A percentile compares a stretch with the other conserved stretches of the same genome.
Evolutionary conservation across 2,113 vertebrate species (phyloP).

Genomic region (Myrmecobius fasciatus): DNA sequence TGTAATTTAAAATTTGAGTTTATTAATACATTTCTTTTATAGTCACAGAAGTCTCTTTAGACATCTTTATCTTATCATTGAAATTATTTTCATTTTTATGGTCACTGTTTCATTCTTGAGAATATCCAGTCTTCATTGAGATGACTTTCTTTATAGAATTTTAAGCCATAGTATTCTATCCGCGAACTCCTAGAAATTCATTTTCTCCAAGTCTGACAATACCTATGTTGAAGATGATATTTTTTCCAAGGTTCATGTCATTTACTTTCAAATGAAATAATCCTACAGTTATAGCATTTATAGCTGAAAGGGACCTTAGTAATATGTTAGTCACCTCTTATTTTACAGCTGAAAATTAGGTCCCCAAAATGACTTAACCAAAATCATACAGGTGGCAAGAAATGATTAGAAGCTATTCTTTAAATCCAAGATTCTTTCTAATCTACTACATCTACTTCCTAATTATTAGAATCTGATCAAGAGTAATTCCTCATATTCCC

Average conservation of each 20-base stretch:
- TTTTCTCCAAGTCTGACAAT: not conserved
- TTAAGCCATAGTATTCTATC: not conserved
- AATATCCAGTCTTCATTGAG: not conserved
- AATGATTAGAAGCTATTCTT: not conserved
- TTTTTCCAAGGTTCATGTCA: not conserved
- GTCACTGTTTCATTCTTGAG: not conserved
- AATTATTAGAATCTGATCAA: not conserved
- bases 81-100: not conserved
- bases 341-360: not conserved
- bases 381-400: not conserved
- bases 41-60: not conserved
- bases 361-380: not conserved
- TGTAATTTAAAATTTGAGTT: not conserved
- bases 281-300: not conserved
- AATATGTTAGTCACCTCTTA: not conserved
- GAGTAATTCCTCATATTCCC: not conserved
- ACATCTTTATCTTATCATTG: not conserved
- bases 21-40: not conserved
- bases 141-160: not conserved
- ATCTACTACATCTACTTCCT: not conserved
- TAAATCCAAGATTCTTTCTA: not conserved
- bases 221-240: not conserved
- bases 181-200: not conserved
- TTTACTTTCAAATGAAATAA: not conserved
- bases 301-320: not conserved